Evolutionary conservation across 2,113 vertebrate species (phyloP).

Genomic region (Pterophyllum scalare): DNA sequence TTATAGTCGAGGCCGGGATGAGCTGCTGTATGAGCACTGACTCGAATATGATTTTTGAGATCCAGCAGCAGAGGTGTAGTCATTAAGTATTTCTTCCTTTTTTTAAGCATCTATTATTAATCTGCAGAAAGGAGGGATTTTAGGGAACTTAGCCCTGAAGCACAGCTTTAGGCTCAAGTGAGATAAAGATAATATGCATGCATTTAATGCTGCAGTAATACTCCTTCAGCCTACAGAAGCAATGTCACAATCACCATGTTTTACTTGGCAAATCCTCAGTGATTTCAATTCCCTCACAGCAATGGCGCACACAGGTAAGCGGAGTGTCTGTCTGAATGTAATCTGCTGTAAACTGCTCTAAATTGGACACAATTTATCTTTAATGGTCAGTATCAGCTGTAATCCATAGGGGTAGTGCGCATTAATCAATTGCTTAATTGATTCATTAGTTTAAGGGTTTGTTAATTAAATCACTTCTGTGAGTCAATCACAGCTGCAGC

Average conservation of each 20-base stretch:
- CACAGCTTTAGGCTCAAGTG: conserved; percentile 62
- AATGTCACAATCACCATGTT: conserved; percentile 42
- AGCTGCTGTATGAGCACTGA: conserved; percentile 40
- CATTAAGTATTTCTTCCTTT: conserved; percentile 54
- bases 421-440: conserved; percentile 73
- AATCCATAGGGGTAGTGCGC: conserved; percentile 56
- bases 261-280: conserved; percentile 49
- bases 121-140: conserved; percentile 59
- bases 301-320: conserved; percentile 28
- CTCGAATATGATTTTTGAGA: conserved; percentile 12
- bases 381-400: conserved; percentile 68
- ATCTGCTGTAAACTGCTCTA: conserved; percentile 57
- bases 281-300: conserved; percentile 43
- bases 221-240: conserved; percentile 54
- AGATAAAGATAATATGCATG: conserved; percentile 68
- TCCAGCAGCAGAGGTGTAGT: conserved; percentile 44
- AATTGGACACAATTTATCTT: conserved; percentile 61
- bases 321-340: conserved; percentile 32
- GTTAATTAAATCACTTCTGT: conserved; percentile 71
- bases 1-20: conserved; percentile 38
- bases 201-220: conserved; percentile 65
- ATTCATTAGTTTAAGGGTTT: conserved; percentile 71
- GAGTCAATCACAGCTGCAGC: conserved; percentile 66
- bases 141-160: conserved; percentile 57
- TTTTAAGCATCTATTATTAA: conserved; percentile 65